Evolutionary conservation across 2,888 invertebrate species (phyloP).

Genomic region (Hemithea aestivaria): DNA sequence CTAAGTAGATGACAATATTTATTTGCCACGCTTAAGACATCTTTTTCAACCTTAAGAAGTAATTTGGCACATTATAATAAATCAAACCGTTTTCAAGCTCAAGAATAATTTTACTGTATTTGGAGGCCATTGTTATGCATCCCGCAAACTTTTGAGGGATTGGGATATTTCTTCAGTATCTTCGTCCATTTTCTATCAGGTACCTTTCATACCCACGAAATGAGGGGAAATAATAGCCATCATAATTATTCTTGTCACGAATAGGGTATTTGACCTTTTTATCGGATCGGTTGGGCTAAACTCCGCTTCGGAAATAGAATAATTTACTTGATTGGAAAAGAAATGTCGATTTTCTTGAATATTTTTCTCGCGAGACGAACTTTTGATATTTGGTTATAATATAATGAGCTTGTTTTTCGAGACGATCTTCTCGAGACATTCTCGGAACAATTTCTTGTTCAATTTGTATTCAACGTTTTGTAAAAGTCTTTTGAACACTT

Average conservation of each 20-base stretch:
- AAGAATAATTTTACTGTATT: slow-evolving; percentile 24
- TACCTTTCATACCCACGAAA: slow-evolving; percentile 10
- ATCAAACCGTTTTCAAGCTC: slow-evolving; percentile 27
- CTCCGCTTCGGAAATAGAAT: slow-evolving; percentile 10
- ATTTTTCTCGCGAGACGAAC: no score
- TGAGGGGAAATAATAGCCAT: slow-evolving; percentile 18
- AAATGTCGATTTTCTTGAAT: background rate
- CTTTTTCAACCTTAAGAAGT: slow-evolving; percentile 10
- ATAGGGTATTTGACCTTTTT: slow-evolving; percentile 23
- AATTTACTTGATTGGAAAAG: slow-evolving; percentile 9
- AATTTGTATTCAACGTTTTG: no score
- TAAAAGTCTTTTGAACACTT: no score
- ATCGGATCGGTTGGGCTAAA: slow-evolving; percentile 8
- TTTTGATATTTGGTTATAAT: no score
- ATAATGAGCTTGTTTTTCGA: no score
- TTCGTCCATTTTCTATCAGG: slow-evolving; percentile 10
- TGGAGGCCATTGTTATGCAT: slow-evolving; percentile 27
- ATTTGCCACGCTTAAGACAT: no score
- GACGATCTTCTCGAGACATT: no score
- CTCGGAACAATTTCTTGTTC: no score
- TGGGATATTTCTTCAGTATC: slow-evolving; percentile 20
- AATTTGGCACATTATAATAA: slow-evolving; percentile 17
- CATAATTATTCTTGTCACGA: slow-evolving; percentile 29
- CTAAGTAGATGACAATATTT: no score
- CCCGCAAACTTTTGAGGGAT: slow-evolving; percentile 26